Evolutionary conservation across 2,113 vertebrate genomes (phyloP), one percentile per base, ranked within the genome.

Genomic region (Scartelaos histophorus): DNA sequence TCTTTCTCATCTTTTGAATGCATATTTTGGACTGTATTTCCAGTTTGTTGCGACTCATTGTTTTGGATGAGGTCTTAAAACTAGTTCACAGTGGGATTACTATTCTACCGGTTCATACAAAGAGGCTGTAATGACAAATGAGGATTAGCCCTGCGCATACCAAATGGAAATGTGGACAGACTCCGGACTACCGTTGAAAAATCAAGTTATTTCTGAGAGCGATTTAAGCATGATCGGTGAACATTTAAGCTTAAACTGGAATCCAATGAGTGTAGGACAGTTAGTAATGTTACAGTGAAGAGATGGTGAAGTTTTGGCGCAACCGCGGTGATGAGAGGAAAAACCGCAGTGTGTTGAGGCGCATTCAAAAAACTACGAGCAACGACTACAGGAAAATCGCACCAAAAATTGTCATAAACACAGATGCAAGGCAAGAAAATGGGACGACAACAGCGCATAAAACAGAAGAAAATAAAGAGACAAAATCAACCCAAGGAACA

Each of bases 251-350:
- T n/a, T 38, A 17, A 3, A 64, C 17, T 38, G 61, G 2, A n/a
- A 11, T 43, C 19, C 2, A 64, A 64, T 64, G 35, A 7, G 11
- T 64, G 29, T 11, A 7, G 17, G 16, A 35, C 16, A 4, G 61
- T n/a, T 43, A 21, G 34, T 64, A 35, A 35, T 62, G 29, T 6
- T 29, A 60, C 29, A 17, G 7, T 17, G 34, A 64, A 43, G 9
- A 38, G 9, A 64, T 64, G 61, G 61, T 64, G 61, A 64, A 64
- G 61, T 64, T 64, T 64, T 64, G 61, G 61, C 5, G 61, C 43
- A 64, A 43, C 29, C 11, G 61, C 3, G 9, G 61, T 0, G 61
- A 64, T 43, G 61, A 21, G 61, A 7, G 61, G 34, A 64, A 9
- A 9, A 38, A 21, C 19, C 61, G 61, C 0, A 9, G 61, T 12